phyloP scores from a whole-genome alignment of 2,113 vertebrate genomes.

The Alosa alosa region DNA sequence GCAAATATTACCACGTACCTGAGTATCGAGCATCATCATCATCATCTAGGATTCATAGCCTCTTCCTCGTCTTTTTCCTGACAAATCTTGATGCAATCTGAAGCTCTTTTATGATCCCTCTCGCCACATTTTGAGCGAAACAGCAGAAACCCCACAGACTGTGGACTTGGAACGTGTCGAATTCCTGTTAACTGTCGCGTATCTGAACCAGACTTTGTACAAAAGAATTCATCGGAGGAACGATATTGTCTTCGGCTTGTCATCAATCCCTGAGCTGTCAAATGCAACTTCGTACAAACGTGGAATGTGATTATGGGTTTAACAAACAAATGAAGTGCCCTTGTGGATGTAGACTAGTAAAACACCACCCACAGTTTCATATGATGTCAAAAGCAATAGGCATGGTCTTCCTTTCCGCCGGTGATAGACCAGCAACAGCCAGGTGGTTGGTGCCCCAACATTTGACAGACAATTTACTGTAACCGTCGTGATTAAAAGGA shows the following conservation, averaged over 20 bases:
- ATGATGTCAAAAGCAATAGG: not conserved
- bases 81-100: conserved; percentile 25
- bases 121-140: conserved; percentile 28
- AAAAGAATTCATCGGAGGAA: not conserved
- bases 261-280: conserved; percentile 40
- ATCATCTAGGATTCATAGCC: conserved; percentile 54
- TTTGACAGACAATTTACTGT: not conserved
- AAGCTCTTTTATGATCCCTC: conserved; percentile 15
- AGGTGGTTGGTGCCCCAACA: not conserved
- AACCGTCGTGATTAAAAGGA: conserved; percentile 1
- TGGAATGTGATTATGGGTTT: not conserved
- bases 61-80: conserved; percentile 24
- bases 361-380: conserved; percentile 5
- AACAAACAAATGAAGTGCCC: not conserved
- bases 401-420: not conserved
- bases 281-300: not conserved
- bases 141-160: conserved; percentile 26
- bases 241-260: conserved; percentile 19
- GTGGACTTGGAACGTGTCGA: conserved; percentile 29
- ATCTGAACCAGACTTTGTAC: conserved; percentile 24
- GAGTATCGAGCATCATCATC: conserved; percentile 60
- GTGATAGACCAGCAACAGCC: not conserved
- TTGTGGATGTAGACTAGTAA: not conserved
- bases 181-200: conserved; percentile 24
- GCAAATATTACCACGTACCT: conserved; percentile 42